Evolutionary conservation across 1,140 invertebrate species (phyloP).

Genomic region (Zaprionus lachaisei): DNA sequence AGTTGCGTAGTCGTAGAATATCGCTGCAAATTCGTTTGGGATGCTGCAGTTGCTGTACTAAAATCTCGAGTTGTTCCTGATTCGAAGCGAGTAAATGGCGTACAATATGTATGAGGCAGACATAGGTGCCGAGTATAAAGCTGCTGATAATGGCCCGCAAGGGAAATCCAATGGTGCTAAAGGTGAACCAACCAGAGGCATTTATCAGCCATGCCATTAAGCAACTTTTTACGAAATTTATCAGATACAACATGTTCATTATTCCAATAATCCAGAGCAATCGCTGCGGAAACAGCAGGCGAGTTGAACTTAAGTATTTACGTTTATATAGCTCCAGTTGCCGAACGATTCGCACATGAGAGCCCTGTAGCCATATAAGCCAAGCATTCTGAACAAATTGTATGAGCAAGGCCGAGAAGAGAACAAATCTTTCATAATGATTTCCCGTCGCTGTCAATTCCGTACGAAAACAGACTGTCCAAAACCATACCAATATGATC

Average conservation of each 20-base stretch:
- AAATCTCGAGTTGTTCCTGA: constrained; percentile 32
- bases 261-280: constrained; percentile 40
- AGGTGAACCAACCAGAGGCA: constrained; percentile 30
- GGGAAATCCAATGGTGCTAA: constrained; percentile 60
- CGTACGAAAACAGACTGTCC: constrained; percentile 45
- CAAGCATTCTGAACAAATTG: constrained; percentile 68
- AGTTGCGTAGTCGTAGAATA: constrained; percentile 44
- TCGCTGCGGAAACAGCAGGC: constrained; percentile 38
- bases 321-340: constrained; percentile 53
- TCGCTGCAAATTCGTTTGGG: constrained; percentile 35
- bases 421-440: constrained; percentile 61
- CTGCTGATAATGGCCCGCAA: constrained; percentile 65
- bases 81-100: constrained; percentile 47
- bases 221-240: constrained; percentile 43
- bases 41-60: constrained; percentile 32
- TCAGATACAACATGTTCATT: constrained; percentile 48
- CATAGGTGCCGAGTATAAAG: constrained; percentile 60
- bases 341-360: constrained; percentile 56
- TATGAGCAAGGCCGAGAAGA: constrained; percentile 51
- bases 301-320: constrained; percentile 29
- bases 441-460: constrained; percentile 63
- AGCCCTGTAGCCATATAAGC: constrained; percentile 57
- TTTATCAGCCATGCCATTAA: constrained; percentile 43
- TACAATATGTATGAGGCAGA: constrained; percentile 61
- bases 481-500: constrained; percentile 40